phyloP scores from a whole-genome alignment of 2,888 invertebrate genomes.

The Eurytoma adleriae region DNA sequence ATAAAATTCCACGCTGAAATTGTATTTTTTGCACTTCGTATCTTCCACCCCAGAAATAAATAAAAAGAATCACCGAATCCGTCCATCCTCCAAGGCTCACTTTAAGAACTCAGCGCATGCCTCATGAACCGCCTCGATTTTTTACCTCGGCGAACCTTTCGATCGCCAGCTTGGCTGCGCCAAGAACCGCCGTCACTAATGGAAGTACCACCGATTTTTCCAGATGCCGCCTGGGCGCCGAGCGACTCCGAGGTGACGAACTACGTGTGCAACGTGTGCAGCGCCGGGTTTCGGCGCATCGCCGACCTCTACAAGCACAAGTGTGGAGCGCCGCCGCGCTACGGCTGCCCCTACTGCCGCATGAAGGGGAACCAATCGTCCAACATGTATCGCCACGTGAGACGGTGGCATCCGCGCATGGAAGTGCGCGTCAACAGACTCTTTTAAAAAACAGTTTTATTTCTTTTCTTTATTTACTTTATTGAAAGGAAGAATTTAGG shows the following conservation, averaged over 20 bases:
- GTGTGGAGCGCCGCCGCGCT: slow-evolving; percentile 74
- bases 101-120: too few relatives aligned
- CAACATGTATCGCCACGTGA: slow-evolving; percentile 73
- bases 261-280: slow-evolving; percentile 47
- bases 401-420: slow-evolving; percentile 72
- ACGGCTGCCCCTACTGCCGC: slow-evolving; percentile 75
- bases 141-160: not conserved
- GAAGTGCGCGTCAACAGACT: slow-evolving; percentile 63
- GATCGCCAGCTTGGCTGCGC: not conserved
- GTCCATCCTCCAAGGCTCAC: too few relatives aligned
- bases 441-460: slow-evolving; percentile 8
- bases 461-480: too few relatives aligned
- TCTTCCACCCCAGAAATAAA: too few relatives aligned
- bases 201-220: slow-evolving; percentile 5
- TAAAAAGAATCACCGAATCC: too few relatives aligned
- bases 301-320: slow-evolving; percentile 73
- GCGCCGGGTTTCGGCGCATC: slow-evolving; percentile 52
- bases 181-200: not conserved
- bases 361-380: slow-evolving; percentile 74
- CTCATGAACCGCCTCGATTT: not conserved
- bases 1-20: too few relatives aligned
- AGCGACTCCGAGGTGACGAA: slow-evolving; percentile 38
- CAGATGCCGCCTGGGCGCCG: slow-evolving; percentile 65
- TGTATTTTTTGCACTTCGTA: too few relatives aligned
- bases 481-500: too few relatives aligned